phyloP scores from a whole-genome alignment of 2,113 vertebrate genomes.

The Mirza zaza region DNA sequence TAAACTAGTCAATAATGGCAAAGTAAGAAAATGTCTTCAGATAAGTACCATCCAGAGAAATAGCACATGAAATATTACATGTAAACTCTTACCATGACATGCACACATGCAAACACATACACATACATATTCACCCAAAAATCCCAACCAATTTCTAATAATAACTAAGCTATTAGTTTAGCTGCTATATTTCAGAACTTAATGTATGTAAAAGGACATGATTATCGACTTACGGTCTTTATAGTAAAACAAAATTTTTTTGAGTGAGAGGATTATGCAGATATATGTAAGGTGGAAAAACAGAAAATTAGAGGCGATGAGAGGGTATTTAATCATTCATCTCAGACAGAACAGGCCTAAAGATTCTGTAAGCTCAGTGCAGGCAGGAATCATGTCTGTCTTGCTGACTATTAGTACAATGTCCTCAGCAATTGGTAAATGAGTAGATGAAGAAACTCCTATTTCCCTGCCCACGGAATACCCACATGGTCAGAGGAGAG shows the following conservation, averaged over 20 bases:
- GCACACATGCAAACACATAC: no score
- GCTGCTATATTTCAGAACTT: not conserved
- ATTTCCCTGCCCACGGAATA: not conserved
- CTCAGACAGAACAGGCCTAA: not conserved
- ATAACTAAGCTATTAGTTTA: not conserved
- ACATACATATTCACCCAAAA: not conserved
- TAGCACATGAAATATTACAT: not conserved
- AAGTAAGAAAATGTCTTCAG: constrained; percentile 11
- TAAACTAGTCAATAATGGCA: not conserved
- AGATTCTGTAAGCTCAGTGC: not conserved
- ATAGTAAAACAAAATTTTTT: not conserved
- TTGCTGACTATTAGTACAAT: not conserved
- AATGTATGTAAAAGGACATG: not conserved
- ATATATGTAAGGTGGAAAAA: not conserved
- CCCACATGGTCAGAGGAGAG: not conserved
- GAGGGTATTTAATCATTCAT: not conserved
- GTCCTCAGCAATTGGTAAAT: not conserved
- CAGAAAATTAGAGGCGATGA: not conserved
- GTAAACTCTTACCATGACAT: not conserved
- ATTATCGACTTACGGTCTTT: not conserved
- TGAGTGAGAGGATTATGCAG: not conserved
- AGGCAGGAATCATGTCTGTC: not conserved
- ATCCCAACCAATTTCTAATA: not conserved
- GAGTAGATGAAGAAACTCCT: not conserved
- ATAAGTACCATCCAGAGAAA: not conserved